Percentiles rank a stretch among this genome's conserved stretches.
Conservation (phyloP, 2,888 invertebrate genomes). For the Drosophila macrospina region DNA sequence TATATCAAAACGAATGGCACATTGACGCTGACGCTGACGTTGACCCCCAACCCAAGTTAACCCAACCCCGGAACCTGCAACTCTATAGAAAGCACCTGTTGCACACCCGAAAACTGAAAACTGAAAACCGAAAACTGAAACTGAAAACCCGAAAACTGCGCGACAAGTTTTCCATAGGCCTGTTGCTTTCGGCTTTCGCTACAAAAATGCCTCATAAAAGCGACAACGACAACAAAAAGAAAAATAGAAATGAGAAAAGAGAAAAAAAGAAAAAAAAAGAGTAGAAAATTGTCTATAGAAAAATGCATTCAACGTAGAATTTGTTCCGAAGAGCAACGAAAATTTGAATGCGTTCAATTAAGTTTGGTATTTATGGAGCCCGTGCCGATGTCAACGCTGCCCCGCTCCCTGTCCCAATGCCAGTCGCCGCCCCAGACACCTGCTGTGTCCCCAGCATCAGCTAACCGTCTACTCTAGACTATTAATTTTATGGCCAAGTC, state of each 20-base stretch:
- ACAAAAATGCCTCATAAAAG: slow-evolving; percentile 80
- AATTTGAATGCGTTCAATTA: slow-evolving; percentile 79
- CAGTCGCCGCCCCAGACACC: slow-evolving; percentile 40
- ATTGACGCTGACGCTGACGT: slow-evolving; percentile 45
- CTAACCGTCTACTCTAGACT: slow-evolving; percentile 38
- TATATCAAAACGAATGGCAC: slow-evolving; percentile 73
- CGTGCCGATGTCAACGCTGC: slow-evolving; percentile 31
- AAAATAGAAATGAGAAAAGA: slow-evolving; percentile 26
- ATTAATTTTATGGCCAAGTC: slow-evolving; percentile 52
- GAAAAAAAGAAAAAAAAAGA: slow-evolving; percentile 18
- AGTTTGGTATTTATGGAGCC: slow-evolving; percentile 70
- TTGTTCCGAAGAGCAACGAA: slow-evolving; percentile 33
- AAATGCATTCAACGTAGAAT: slow-evolving; percentile 67
- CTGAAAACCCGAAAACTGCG: slow-evolving; percentile 55
- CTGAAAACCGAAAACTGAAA: slow-evolving; percentile 34
- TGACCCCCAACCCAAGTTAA: slow-evolving; percentile 22
- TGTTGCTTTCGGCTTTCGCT: slow-evolving; percentile 71
- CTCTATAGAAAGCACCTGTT: slow-evolving; percentile 75
- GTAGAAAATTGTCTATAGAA: slow-evolving; percentile 48
- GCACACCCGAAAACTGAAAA: slow-evolving; percentile 47
- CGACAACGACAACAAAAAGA: slow-evolving; percentile 48
- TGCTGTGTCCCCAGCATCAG: slow-evolving; percentile 46
- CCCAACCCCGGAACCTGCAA: slow-evolving; percentile 27
- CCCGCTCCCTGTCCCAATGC: not conserved
- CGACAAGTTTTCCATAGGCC: slow-evolving; percentile 74